Evolutionary conservation across 2,797 vertebrate genomes (phyloP).

Genomic region (Enteromius afrohamiltoni): DNA sequence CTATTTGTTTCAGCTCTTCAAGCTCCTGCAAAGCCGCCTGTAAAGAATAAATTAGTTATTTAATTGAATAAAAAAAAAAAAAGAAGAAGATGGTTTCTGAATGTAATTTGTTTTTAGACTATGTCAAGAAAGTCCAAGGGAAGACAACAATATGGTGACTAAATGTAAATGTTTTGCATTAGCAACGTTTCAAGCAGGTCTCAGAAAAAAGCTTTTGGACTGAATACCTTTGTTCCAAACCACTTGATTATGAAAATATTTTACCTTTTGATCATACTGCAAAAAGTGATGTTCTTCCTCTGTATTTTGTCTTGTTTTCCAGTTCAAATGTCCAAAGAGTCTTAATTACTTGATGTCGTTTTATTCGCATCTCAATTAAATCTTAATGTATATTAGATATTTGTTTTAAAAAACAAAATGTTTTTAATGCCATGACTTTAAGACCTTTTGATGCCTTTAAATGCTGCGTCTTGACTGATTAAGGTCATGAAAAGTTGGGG

Average conservation of each 20-base stretch:
- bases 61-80: neutral
- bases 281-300: neutral
- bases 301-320: neutral
- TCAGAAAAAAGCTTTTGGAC: neutral
- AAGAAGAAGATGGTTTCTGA: neutral
- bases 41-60: conserved; percentile 9
- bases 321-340: neutral
- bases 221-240: neutral
- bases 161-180: neutral
- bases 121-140: neutral
- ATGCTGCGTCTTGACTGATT: neutral
- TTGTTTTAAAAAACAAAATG: neutral
- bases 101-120: neutral
- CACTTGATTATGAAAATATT: neutral
- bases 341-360: neutral
- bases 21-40: conserved; percentile 97
- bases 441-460: too few species aligned
- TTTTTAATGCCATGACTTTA: neutral
- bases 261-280: neutral
- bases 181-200: neutral
- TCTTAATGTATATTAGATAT: neutral
- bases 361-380: neutral
- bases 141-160: neutral
- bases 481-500: neutral
- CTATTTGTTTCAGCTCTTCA: conserved; percentile 98